Base-by-base conservation (phyloP, 2,888 invertebrate genomes). In the Heteromyza rotundicornis region DNA sequence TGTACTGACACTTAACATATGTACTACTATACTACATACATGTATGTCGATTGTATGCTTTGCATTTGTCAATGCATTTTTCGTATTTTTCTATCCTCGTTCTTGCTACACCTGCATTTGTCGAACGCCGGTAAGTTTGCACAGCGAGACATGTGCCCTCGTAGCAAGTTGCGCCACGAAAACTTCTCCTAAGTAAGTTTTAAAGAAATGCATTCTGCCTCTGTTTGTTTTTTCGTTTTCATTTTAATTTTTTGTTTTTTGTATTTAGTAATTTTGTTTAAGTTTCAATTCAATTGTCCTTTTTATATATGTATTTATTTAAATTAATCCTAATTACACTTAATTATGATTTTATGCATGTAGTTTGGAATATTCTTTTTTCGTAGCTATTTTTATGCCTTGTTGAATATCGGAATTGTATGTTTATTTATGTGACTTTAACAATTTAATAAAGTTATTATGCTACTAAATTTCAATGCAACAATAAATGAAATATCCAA, bases 181-280 rank as follows among this genome's bases (percentile, higher is more conserved):
- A n/a, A n/a, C n/a, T n/a, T n/a, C n/a, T n/a, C n/a, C n/a, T n/a
- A n/a, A n/a, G n/a, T n/a, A n/a, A n/a, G n/a, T n/a, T n/a, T n/a
- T n/a, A n/a, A n/a, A n/a, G n/a, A n/a, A n/a, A n/a, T n/a, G n/a
- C n/a, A n/a, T n/a, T n/a, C 32, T 54, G 36, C n/a, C n/a, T 40
- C 10, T 52, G 40, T 36, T 17, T 52, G 8, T 53, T 22, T 12
- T 3, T 23, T 40, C 35, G 17, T 49, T 19, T 19, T 57, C 14
- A 16, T n/a, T 22, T 58, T 58, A 52, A 44, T 40, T 52, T 16
- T 49, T 50, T 23, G 36, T 36, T 24, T 52, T 36, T 51, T 40
- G n/a, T 40, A n/a, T n/a, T n/a, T 27, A 27, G 27, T 27, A 27
- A 27, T 27, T 27, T 27, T 27, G 27, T 27, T 27, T 27, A 27